Conservation (phyloP, 2,888 invertebrate species). For the Trissonchulus sp. region DNA sequence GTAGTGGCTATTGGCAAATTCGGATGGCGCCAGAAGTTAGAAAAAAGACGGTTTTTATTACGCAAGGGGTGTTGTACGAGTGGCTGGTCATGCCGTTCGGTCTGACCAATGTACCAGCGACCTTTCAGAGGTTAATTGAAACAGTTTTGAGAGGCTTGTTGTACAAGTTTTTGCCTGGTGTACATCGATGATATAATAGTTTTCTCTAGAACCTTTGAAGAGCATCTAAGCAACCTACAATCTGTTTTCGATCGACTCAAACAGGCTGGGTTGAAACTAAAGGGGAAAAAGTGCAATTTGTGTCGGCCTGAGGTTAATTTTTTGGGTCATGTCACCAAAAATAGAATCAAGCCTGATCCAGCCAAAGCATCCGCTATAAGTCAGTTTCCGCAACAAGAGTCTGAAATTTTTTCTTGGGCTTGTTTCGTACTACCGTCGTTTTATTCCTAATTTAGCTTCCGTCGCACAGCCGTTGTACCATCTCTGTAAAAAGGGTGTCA, state of each 20-base stretch:
- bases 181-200: no score
- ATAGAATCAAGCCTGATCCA: conserved; percentile 31
- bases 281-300: no score
- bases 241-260: conserved; percentile 34
- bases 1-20: no score
- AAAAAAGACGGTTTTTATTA: no score
- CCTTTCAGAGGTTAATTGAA: no score
- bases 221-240: conserved; percentile 32
- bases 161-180: background rate
- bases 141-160: no score
- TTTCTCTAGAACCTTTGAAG: conserved; percentile 30
- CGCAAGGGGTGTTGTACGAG: no score
- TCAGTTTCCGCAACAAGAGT: conserved; percentile 34
- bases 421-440: conserved; percentile 34
- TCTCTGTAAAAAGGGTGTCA: conserved; percentile 37
- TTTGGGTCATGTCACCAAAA: conserved; percentile 33
- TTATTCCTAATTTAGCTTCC: conserved; percentile 35
- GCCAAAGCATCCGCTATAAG: conserved; percentile 32
- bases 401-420: conserved; percentile 39
- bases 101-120: no score
- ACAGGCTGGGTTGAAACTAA: no score
- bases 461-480: conserved; percentile 35
- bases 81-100: no score
- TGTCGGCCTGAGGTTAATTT: conserved; percentile 17
- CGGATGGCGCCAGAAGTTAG: no score